A percentile compares a stretch with the other conserved stretches of the same genome.
Conservation (phyloP, 2,797 vertebrate species). For the Mormyrus hasselquistii region DNA sequence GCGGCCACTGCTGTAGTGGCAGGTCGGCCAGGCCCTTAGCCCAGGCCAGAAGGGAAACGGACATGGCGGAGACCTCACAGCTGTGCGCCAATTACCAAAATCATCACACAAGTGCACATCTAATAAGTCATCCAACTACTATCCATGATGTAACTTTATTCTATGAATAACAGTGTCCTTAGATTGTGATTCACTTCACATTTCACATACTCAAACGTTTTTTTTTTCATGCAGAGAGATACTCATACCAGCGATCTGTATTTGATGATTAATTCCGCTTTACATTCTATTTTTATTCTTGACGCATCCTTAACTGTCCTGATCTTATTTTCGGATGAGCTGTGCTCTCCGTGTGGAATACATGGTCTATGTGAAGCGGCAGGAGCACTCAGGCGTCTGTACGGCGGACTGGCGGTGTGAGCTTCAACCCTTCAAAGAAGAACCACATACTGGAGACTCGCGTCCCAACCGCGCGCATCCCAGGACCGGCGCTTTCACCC, state of each 20-base stretch:
- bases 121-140: background rate
- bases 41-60: background rate
- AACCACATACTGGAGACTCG: background rate
- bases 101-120: background rate
- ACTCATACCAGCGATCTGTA: background rate
- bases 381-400: background rate
- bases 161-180: background rate
- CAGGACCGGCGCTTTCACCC: background rate
- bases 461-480: background rate
- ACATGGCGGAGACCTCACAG: background rate
- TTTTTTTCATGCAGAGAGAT: background rate
- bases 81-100: background rate
- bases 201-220: background rate
- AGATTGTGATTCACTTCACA: background rate
- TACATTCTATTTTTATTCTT: background rate
- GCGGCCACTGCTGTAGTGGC: background rate
- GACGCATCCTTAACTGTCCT: background rate
- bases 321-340: background rate
- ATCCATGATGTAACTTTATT: background rate
- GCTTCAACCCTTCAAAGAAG: background rate
- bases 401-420: background rate
- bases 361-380: background rate
- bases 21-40: background rate
- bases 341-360: background rate
- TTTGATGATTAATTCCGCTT: background rate